Evolutionary conservation across 2,113 vertebrate species (phyloP), one percentile per base, ranked within the genome.

Genomic region (Forbesichthys papilliferus): DNA sequence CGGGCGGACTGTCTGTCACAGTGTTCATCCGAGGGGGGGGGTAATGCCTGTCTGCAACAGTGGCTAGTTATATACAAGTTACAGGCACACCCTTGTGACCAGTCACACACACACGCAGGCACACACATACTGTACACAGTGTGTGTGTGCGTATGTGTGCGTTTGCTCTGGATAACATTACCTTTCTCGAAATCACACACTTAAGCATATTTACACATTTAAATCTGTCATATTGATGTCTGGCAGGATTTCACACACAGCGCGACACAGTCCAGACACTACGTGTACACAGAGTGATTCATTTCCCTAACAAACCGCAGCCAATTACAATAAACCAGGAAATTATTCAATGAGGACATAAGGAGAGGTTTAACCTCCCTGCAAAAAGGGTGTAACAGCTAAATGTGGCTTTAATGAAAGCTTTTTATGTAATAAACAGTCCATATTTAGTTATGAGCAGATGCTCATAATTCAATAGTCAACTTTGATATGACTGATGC

Each of bases 261-360:
- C 61, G 69, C 47, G 57, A 67, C 48, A 14, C 57, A 42, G 46
- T 27, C 27, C 27, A 27, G 27, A 27, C 27, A 27, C 27, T 27
- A 27, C 75, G 42, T 10, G 54, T 51, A 73, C 79, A 79, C 66
- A 61, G 65, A 79, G 57, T 16, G 77, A 79, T 48, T 36, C 68
- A 75, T 51, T 62, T 16, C 20, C 33, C 3, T 0, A 33, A 57
- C 66, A 13, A 57, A 48, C 12, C 11, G 54, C 27, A 54, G 11
- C 57, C 53, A 64, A 62, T 53, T 61, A 51, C 47, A 53, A 64
- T 61, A 66, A 56, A 20, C 46, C 72, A 66, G 53, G 66, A 75
- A 71, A 71, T 36, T 55, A 58, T 49, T 13, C 13, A 61, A 49
- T 66, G 62, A 61, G 8, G 57, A 54, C 36, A 42, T 49, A 54